A percentile compares a stretch with the other conserved stretches of the same genome.
Conservation (phyloP, 2,888 invertebrate genomes). For the Drosophila rellima region DNA sequence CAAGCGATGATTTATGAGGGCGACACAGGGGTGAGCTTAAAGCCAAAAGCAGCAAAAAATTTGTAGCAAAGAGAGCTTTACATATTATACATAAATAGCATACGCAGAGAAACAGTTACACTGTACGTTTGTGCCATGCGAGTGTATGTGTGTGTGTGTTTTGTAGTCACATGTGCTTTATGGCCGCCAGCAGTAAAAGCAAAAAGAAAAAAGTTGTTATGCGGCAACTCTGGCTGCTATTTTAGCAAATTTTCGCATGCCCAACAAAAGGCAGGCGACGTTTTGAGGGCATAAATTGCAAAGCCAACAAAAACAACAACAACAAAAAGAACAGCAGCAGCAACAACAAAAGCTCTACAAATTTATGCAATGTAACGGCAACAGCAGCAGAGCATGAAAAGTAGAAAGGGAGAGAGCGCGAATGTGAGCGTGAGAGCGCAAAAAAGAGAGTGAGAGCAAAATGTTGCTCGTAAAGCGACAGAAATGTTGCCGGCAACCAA, state of each 20-base stretch:
- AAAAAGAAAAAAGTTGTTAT: constrained; percentile 39
- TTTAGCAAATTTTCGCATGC: constrained; percentile 78
- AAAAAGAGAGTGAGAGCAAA: constrained; percentile 47
- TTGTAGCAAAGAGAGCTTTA: constrained; percentile 45
- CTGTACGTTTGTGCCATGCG: not conserved
- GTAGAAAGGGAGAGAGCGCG: constrained; percentile 22
- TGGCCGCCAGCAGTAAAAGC: constrained; percentile 49
- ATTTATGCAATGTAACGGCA: constrained; percentile 73
- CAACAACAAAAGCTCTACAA: constrained; percentile 64
- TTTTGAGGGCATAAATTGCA: constrained; percentile 77
- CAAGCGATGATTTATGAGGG: constrained; percentile 68
- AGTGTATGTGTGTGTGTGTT: constrained; percentile 21
- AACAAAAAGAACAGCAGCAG: constrained; percentile 28
- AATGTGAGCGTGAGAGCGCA: not conserved
- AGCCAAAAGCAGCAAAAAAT: constrained; percentile 48
- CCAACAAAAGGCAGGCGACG: constrained; percentile 60
- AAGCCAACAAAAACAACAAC: constrained; percentile 44
- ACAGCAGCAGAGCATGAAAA: constrained; percentile 44
- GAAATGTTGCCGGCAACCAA: constrained; percentile 57
- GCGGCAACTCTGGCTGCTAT: constrained; percentile 63
- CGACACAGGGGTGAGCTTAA: constrained; percentile 39
- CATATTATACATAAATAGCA: constrained; percentile 48
- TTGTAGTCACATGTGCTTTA: constrained; percentile 77
- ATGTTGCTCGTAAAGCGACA: constrained; percentile 66
- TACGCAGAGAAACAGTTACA: constrained; percentile 19